These are phyloP conservation scores for Corvus moneduloides DNA, from an alignment of 2,113 vertebrate genomes.

Conservation along the genomic window DNA sequence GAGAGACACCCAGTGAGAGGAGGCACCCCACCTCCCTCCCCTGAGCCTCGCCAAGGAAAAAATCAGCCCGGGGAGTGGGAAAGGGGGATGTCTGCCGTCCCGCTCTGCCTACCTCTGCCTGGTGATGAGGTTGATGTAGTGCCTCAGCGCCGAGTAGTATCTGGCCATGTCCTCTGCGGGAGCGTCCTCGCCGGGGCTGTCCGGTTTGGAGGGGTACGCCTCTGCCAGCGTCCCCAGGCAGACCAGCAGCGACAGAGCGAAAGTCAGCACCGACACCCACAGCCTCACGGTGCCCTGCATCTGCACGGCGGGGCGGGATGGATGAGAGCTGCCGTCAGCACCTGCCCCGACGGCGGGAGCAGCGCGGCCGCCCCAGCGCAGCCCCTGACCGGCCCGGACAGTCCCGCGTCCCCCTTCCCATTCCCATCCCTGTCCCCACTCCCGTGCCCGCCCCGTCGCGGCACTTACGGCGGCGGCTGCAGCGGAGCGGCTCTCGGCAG, in stretches of 20 bases:
- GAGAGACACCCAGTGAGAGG: background rate
- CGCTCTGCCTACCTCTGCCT: slow-evolving; percentile 87
- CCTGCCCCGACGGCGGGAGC: background rate
- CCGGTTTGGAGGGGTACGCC: slow-evolving; percentile 93
- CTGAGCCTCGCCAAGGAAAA: background rate
- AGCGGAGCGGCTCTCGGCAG: background rate
- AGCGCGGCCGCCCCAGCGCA: background rate
- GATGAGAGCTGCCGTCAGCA: background rate
- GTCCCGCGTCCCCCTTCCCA: background rate
- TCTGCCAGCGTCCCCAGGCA: slow-evolving; percentile 88
- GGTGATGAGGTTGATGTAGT: slow-evolving; percentile 99
- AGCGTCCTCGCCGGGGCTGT: slow-evolving; percentile 92
- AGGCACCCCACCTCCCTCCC: background rate
- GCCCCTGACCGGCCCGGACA: background rate
- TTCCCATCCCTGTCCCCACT: accelerated
- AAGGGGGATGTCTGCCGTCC: background rate
- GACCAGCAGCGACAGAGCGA: slow-evolving; percentile 85
- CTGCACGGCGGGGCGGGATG: slow-evolving; percentile 56
- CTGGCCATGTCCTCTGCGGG: slow-evolving; percentile 94
- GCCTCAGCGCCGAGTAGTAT: slow-evolving; percentile 96
- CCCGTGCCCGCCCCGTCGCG: background rate
- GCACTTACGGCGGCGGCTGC: slow-evolving; percentile 45
- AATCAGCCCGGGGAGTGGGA: background rate
- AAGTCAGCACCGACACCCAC: slow-evolving; percentile 83
- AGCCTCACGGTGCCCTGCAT: slow-evolving; percentile 86